Conservation (phyloP, 2,113 vertebrate genomes). For the Gymnobelideus leadbeateri region DNA sequence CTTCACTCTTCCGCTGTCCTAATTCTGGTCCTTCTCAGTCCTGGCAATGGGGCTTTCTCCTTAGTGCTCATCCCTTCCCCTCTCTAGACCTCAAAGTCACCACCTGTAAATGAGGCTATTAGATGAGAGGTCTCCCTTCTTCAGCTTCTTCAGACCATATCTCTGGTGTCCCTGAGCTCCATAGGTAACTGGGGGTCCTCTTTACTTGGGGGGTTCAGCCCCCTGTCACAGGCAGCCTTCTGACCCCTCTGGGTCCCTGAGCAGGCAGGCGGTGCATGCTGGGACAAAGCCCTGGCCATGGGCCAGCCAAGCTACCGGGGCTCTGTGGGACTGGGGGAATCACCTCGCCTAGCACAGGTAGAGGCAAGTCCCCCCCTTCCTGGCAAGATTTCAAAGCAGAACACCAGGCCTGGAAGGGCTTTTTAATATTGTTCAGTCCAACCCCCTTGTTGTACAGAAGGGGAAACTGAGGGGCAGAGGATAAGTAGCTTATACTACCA, state of each 20-base stretch:
- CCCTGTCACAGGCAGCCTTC: neutral
- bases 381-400: neutral
- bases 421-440: neutral
- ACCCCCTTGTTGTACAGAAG: neutral
- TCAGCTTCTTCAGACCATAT: neutral
- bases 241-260: neutral
- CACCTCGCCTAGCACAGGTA: slow-evolving; percentile 77
- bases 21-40: neutral
- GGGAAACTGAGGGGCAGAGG: neutral
- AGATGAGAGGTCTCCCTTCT: neutral
- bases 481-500: neutral
- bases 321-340: slow-evolving; percentile 74
- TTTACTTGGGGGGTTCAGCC: neutral
- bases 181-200: neutral
- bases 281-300: slow-evolving; percentile 81
- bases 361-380: slow-evolving; percentile 73
- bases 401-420: neutral
- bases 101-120: neutral
- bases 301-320: neutral
- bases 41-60: neutral
- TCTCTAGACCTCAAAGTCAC: slow-evolving; percentile 14
- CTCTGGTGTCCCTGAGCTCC: neutral
- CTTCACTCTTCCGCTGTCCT: neutral
- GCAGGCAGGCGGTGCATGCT: slow-evolving; percentile 56
- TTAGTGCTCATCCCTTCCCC: neutral